Evolutionary conservation across 1,140 invertebrate species (phyloP).

Genomic region (Holcopasites calliopsidis): DNA sequence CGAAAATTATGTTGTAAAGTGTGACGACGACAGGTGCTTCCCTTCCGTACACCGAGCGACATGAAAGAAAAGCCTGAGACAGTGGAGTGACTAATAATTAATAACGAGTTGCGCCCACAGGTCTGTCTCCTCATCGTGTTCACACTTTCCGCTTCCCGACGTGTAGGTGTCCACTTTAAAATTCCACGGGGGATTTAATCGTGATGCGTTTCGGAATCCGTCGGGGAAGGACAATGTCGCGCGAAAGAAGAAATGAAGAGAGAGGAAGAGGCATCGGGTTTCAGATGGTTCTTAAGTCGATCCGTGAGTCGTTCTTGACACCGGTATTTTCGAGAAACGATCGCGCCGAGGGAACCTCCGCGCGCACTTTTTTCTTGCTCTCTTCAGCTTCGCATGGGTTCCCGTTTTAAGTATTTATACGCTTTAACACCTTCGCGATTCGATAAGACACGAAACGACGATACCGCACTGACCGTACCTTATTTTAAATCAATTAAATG

Average conservation of each 20-base stretch:
- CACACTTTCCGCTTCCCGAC: constrained; percentile 45
- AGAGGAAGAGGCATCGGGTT: constrained; percentile 53
- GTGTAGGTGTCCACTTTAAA: constrained; percentile 53
- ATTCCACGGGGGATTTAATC: constrained; percentile 57
- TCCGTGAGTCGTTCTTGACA: constrained; percentile 54
- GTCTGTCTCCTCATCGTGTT: constrained; percentile 32
- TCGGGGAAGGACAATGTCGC: constrained; percentile 48
- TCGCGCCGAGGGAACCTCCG: not conserved
- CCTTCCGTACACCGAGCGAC: not conserved
- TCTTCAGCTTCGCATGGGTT: too few species aligned
- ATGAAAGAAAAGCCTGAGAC: not conserved
- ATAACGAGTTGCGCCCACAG: constrained; percentile 1
- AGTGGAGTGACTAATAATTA: constrained; percentile 24
- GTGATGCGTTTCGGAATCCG: constrained; percentile 55
- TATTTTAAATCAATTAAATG: too few species aligned
- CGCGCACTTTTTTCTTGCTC: not conserved
- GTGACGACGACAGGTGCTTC: constrained; percentile 10
- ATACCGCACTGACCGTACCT: too few species aligned
- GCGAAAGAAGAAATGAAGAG: constrained; percentile 48
- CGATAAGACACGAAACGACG: too few species aligned
- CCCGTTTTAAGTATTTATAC: too few species aligned
- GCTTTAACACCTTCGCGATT: not conserved
- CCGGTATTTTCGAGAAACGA: constrained; percentile 54
- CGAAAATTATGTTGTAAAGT: not conserved
- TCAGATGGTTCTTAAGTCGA: constrained; percentile 59